Percentiles rank a stretch among this genome's conserved stretches.
Evolutionary conservation across 2,113 vertebrate genomes (phyloP).

Genomic region (Natator depressus): DNA sequence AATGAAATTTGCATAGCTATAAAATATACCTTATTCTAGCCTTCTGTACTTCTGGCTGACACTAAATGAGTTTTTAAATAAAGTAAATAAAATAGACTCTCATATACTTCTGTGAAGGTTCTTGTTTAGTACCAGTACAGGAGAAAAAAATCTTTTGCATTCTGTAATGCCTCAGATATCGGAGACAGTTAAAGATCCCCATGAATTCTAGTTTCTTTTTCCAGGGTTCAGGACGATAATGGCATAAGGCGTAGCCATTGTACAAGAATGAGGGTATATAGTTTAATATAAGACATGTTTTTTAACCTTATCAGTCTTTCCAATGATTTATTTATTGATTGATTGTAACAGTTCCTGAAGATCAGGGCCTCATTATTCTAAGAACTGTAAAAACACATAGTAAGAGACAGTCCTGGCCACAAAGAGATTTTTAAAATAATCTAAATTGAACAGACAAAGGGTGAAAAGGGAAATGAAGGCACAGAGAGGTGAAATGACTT

Average conservation of each 20-base stretch:
- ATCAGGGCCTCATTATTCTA: neutral
- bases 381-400: neutral
- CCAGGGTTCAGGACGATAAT: neutral
- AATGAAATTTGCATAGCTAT: neutral
- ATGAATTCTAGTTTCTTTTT: neutral
- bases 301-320: neutral
- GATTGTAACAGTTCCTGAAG: neutral
- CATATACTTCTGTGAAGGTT: neutral
- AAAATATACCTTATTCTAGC: neutral
- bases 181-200: neutral
- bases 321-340: neutral
- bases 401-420: neutral
- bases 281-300: neutral
- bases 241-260: neutral
- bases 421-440: neutral
- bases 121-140: neutral
- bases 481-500: neutral
- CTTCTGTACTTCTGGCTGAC: neutral
- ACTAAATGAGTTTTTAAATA: neutral
- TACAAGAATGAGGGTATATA: neutral
- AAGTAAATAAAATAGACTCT: neutral
- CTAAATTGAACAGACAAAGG: neutral
- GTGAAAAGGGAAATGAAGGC: neutral
- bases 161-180: fast-evolving
- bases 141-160: fast-evolving